A percentile compares a stretch with the other conserved stretches of the same genome.
These are phyloP conservation scores for Vollenhovia emeryi DNA, from an alignment of 1,140 invertebrate genomes.

Conservation along the genomic window DNA sequence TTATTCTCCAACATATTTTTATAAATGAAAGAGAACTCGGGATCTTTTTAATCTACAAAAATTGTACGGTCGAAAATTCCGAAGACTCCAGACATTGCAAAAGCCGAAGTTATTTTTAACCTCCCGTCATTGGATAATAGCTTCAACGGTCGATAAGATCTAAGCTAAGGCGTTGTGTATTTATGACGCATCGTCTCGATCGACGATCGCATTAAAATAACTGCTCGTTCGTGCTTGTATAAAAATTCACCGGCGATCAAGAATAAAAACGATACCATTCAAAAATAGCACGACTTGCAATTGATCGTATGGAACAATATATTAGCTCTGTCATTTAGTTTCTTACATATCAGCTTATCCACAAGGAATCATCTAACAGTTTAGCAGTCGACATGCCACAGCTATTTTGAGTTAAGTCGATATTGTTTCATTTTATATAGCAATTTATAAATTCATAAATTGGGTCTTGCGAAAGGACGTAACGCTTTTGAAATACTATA, in stretches of 20 bases:
- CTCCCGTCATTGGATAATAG: conserved; percentile 39
- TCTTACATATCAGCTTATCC: background rate
- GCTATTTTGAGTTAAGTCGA: background rate
- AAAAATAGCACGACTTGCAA: background rate
- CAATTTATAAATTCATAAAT: background rate
- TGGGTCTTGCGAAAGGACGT: too few relatives aligned
- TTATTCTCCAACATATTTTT: background rate
- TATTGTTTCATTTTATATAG: background rate
- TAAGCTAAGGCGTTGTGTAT: conserved; percentile 43
- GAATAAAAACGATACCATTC: conserved; percentile 48
- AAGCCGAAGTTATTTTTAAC: conserved; percentile 38
- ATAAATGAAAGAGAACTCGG: background rate
- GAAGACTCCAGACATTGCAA: conserved; percentile 3
- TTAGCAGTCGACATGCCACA: background rate
- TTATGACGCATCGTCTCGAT: conserved; percentile 59
- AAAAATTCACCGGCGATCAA: conserved; percentile 40
- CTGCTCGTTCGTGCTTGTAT: conserved; percentile 26
- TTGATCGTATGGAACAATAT: background rate
- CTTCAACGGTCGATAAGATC: conserved; percentile 41
- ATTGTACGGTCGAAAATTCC: background rate
- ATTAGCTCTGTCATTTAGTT: background rate
- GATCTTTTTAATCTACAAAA: background rate
- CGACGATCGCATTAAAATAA: conserved; percentile 59
- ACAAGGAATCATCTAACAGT: background rate
- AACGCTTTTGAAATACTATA: too few relatives aligned